A percentile compares a stretch with the other conserved stretches of the same genome.
Conservation (phyloP, 2,113 vertebrate species). For the Actinemys pallida region DNA sequence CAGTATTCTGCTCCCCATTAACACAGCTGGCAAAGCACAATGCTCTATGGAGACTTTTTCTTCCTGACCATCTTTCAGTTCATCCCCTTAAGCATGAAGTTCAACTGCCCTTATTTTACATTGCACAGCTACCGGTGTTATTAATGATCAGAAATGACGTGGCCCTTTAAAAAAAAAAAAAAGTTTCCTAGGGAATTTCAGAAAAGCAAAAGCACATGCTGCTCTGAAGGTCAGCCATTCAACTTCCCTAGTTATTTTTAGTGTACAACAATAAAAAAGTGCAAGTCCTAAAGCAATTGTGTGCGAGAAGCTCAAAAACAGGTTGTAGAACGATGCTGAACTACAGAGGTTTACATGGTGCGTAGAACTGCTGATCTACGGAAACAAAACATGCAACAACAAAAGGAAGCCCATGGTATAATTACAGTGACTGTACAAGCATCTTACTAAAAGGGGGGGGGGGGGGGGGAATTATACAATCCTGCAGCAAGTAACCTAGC, state of each 20-base stretch:
- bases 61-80: neutral
- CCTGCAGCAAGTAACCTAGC: neutral
- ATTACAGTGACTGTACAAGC: neutral
- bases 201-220: neutral
- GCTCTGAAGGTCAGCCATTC: neutral
- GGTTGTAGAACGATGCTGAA: neutral
- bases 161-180: neutral
- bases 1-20: neutral
- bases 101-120: neutral
- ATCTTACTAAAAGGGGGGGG: conserved; percentile 3
- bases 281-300: neutral
- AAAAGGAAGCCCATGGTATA: neutral
- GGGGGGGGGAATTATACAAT: neutral
- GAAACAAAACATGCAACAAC: conserved; percentile 9
- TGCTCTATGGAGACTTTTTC: neutral
- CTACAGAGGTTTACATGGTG: neutral
- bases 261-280: neutral
- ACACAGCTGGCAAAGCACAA: neutral
- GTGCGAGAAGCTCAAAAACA: neutral
- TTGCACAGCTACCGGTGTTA: neutral
- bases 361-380: neutral
- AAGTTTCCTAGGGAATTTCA: neutral
- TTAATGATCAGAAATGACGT: neutral
- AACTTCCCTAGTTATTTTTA: neutral
- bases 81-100: neutral